Conservation (phyloP, 2,888 invertebrate species). For the Abscondita cerata region DNA sequence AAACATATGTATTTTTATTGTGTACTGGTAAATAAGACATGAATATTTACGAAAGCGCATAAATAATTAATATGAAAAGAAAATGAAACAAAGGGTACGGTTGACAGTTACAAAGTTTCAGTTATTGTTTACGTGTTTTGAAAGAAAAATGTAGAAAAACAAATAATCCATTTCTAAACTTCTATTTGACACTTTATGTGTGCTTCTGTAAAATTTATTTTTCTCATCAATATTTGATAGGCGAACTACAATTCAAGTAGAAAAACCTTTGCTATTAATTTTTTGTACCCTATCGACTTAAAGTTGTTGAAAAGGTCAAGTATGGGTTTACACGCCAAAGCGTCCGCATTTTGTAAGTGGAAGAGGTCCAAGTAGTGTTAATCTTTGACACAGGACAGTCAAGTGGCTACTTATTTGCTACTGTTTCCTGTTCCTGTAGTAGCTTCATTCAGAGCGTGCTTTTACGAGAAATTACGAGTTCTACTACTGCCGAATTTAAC, state of each 20-base stretch:
- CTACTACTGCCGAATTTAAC: slow-evolving; percentile 20
- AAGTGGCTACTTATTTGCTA: slow-evolving; percentile 37
- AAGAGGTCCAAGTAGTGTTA: slow-evolving; percentile 38
- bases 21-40: too few species aligned
- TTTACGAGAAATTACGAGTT: slow-evolving; percentile 24
- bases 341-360: slow-evolving; percentile 20
- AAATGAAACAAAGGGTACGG: slow-evolving; percentile 18
- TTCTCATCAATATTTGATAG: slow-evolving; percentile 32
- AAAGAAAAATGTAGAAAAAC: too few species aligned
- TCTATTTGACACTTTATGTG: slow-evolving; percentile 39
- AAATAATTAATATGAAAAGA: too few species aligned
- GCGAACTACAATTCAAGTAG: slow-evolving; percentile 12
- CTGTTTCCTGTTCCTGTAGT: slow-evolving; percentile 31
- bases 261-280: slow-evolving; percentile 22
- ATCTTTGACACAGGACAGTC: slow-evolving; percentile 41
- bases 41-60: too few species aligned
- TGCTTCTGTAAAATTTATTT: slow-evolving; percentile 37
- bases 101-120: too few species aligned
- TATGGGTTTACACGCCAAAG: slow-evolving; percentile 22
- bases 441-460: slow-evolving; percentile 21
- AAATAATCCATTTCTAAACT: slow-evolving; percentile 36
- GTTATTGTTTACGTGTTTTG: too few species aligned
- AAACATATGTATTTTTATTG: too few species aligned
- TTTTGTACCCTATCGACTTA: slow-evolving; percentile 26
- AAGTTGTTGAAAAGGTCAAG: slow-evolving; percentile 24